Conservation (phyloP, 35 echinoderm and acorn worm genomes). For the Chiridota heheva region DNA sequence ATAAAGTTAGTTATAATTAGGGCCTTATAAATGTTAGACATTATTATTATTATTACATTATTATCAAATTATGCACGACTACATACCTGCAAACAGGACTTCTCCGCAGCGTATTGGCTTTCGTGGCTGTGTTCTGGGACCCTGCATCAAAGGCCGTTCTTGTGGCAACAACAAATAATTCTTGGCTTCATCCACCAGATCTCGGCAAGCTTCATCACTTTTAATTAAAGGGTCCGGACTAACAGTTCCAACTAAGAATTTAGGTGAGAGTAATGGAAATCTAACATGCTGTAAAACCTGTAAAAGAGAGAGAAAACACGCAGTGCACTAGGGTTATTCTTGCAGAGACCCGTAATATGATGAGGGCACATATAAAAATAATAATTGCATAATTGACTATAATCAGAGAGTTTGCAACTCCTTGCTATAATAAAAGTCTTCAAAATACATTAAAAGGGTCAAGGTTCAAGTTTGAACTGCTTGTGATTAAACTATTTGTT, state of each 20-base stretch:
- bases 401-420: too few species aligned
- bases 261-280: conserved; percentile 85
- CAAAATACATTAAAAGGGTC: neutral
- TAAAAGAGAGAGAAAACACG: neutral
- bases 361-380: too few species aligned
- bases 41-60: too few species aligned
- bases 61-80: too few species aligned
- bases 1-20: too few species aligned
- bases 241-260: conserved; percentile 97
- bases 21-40: too few species aligned
- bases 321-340: neutral
- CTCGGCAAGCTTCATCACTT: conserved; percentile 94
- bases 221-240: conserved; percentile 87
- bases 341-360: neutral
- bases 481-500: neutral
- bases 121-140: conserved; percentile 84
- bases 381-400: too few species aligned
- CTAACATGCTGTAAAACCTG: conserved; percentile 90
- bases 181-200: conserved; percentile 98
- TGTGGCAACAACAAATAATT: conserved; percentile 95
- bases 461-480: neutral
- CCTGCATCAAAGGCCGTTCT: conserved; percentile 97
- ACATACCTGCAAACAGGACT: conserved; percentile 96
- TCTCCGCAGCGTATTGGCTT: conserved; percentile 97
- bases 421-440: neutral